A percentile compares a stretch with the other conserved stretches of the same genome.
Evolutionary conservation across 2,888 invertebrate species (phyloP).

Genomic region (Drosophila histrio): DNA sequence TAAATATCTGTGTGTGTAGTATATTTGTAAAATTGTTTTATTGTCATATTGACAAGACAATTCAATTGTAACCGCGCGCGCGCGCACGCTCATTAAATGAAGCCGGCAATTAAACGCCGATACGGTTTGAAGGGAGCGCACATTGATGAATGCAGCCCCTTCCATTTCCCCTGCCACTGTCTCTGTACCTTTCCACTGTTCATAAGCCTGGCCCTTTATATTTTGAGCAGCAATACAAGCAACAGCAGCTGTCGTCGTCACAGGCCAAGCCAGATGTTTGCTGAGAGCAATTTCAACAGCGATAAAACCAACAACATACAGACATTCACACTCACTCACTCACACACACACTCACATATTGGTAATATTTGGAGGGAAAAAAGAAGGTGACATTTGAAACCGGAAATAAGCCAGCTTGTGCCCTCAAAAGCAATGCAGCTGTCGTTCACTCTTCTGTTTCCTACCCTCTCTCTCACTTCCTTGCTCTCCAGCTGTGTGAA

Average conservation of each 20-base stretch:
- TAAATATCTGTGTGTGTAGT: not conserved
- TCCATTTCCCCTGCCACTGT: conserved; percentile 1
- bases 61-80: conserved; percentile 56
- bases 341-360: conserved; percentile 17
- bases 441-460: conserved; percentile 31
- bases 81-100: conserved; percentile 44
- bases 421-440: conserved; percentile 60
- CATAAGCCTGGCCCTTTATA: conserved; percentile 44
- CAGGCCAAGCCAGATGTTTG: conserved; percentile 60
- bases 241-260: conserved; percentile 62
- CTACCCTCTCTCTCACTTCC: conserved; percentile 24
- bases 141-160: conserved; percentile 16
- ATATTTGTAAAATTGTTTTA: conserved; percentile 9
- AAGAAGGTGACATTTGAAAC: conserved; percentile 72
- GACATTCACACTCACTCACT: conserved; percentile 16
- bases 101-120: conserved; percentile 50
- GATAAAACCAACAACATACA: conserved; percentile 53
- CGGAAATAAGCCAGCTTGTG: conserved; percentile 72
- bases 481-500: not conserved
- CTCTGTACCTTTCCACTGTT: not conserved
- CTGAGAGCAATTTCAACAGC: conserved; percentile 63
- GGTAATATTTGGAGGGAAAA: conserved; percentile 58
- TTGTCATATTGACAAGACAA: conserved; percentile 51
- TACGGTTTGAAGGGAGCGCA: conserved; percentile 10
- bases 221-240: conserved; percentile 39